phyloP scores from a whole-genome alignment of 2,113 vertebrate species.

The Alethe castanea region DNA sequence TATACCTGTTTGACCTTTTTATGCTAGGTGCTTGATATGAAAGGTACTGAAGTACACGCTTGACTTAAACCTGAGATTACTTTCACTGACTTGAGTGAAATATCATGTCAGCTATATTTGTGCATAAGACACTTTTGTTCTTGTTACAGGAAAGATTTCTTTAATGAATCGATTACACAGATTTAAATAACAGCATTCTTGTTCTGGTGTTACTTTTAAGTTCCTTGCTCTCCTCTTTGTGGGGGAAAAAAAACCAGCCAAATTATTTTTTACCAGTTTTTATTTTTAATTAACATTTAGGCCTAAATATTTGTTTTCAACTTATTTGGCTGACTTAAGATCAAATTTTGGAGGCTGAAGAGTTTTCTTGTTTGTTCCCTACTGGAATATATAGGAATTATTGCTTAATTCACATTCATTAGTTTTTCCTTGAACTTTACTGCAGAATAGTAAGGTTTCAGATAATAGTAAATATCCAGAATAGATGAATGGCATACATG shows the following conservation, averaged over 20 bases:
- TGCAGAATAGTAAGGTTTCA: neutral
- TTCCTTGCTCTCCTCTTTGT: neutral
- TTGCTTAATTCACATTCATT: neutral
- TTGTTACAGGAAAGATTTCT: neutral
- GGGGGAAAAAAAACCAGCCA: neutral
- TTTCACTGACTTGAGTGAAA: neutral
- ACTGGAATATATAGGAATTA: neutral
- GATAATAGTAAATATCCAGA: neutral
- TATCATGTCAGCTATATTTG: neutral
- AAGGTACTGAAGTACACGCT: neutral
- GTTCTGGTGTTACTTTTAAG: neutral
- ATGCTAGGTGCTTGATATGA: neutral
- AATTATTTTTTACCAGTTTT: neutral
- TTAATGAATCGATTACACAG: rapidly evolving
- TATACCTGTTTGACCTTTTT: neutral
- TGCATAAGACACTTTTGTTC: neutral
- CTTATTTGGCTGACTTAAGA: neutral
- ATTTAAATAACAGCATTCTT: neutral
- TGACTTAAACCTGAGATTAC: neutral
- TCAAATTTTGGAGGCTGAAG: neutral
- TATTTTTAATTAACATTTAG: neutral
- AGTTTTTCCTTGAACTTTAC: neutral
- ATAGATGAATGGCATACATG: neutral
- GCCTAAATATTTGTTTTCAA: neutral
- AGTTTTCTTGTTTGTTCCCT: neutral